phyloP scores from a whole-genome alignment of 2,113 vertebrate species.

The Petroica traversi region DNA sequence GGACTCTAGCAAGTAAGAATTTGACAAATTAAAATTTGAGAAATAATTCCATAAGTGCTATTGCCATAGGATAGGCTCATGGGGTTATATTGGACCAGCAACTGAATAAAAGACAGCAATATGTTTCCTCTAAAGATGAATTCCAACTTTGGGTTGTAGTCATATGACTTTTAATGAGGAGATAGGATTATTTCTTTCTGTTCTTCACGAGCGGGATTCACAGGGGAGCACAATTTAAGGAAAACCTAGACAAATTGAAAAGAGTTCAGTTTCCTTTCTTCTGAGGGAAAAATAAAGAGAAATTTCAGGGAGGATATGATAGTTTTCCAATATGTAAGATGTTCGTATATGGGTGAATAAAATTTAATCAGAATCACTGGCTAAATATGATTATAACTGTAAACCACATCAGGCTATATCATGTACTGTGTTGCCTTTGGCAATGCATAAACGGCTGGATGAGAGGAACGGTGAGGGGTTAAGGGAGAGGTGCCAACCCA shows the following conservation, averaged over 20 bases:
- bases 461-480: neutral
- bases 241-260: neutral
- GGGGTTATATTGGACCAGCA: neutral
- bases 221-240: neutral
- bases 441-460: neutral
- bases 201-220: neutral
- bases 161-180: neutral
- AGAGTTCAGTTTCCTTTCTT: neutral
- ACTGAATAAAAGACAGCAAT: neutral
- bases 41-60: neutral
- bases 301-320: neutral
- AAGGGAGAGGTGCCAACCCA: neutral
- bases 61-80: neutral
- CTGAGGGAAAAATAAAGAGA: neutral
- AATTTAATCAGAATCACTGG: neutral
- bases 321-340: neutral
- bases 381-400: neutral
- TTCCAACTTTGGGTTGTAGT: neutral
- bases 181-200: neutral
- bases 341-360: neutral
- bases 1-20: neutral
- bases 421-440: constrained; percentile 41
- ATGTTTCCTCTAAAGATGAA: neutral
- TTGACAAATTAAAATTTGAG: neutral
- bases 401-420: neutral